Evolutionary conservation across 2,888 invertebrate species (phyloP), one percentile per base, ranked within the genome.

Genomic region (Ganaspis brasiliensis): DNA sequence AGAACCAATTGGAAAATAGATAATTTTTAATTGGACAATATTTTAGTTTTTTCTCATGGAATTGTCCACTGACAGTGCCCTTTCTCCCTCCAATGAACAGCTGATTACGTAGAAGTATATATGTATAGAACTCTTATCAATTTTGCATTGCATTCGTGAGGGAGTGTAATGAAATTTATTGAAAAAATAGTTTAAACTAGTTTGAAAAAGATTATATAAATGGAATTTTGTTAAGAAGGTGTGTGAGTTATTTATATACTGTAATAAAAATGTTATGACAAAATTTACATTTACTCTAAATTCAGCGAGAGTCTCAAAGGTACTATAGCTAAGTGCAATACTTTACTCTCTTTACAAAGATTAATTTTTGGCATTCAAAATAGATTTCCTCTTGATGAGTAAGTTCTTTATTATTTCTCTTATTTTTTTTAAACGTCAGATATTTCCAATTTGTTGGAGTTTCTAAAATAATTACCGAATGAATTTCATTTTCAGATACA

Each of bases 211-310:
- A n/a, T 45, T 67, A 26, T 45, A 9, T 67, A 45, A 67, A 67
- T 67, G 45, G 16, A 45, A 67, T 67, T 45, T 16, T 63, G 40
- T 16, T n/a, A 63, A 45, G 55, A 71, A 49, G 10, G 24, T 76
- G 3, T 19, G 10, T 14, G 26, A 57, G 70, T 24, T 49, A 14
- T 49, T 12, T 57, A 35, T 37, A 40, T 57, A 57, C 19, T 71
- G 24, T 8, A 3, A 40, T n/a, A 67, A 40, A n/a, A n/a, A 67
- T 67, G 67, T 67, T 67, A 67, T 67, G 67, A 67, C 67, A 67
- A 45, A 52, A 52, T 52, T 52, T 31, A 31, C 31, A 31, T n/a
- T 6, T 31, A 31, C 6, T 31, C 31, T 31, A 31, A 31, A 31
- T 31, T 31, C 31, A 31, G 3, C 31, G 31, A 31, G 6, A 31